A percentile compares a stretch with the other conserved stretches of the same genome.
Conservation (phyloP, 2,797 vertebrate species). For the Myotis pilosus region DNA sequence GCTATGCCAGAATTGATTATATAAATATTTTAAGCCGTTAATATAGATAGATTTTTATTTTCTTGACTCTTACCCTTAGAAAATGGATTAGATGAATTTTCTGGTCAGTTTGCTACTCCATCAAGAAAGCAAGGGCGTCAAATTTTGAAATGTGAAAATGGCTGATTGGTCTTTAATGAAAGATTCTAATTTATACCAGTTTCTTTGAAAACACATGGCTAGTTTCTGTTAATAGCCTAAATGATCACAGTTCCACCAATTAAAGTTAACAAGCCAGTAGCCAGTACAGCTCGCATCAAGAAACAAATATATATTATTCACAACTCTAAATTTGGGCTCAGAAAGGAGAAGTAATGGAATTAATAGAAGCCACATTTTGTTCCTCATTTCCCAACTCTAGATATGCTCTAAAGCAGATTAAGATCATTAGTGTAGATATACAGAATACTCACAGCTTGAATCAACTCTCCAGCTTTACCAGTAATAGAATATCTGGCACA, state of each 20-base stretch:
- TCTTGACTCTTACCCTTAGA: slow-evolving; percentile 60
- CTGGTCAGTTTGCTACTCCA: slow-evolving; percentile 68
- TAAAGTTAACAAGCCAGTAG: slow-evolving; percentile 66
- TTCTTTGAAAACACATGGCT: slow-evolving; percentile 73
- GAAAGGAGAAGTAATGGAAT: not conserved
- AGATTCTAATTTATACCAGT: slow-evolving; percentile 73
- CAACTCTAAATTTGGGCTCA: slow-evolving; percentile 10
- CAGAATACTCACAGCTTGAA: accelerated
- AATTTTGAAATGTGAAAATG: slow-evolving; percentile 71
- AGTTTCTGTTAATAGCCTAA: slow-evolving; percentile 72
- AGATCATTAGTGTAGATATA: not conserved
- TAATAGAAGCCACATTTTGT: slow-evolving; percentile 8
- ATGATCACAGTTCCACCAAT: slow-evolving; percentile 72
- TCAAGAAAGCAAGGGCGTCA: slow-evolving; percentile 64
- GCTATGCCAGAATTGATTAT: slow-evolving; percentile 64
- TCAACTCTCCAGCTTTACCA: not conserved
- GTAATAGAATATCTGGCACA: not conserved
- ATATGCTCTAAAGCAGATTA: slow-evolving; percentile 27
- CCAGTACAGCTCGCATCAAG: not conserved
- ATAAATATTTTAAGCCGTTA: slow-evolving; percentile 71
- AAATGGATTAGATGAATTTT: slow-evolving; percentile 73
- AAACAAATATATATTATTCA: slow-evolving; percentile 56
- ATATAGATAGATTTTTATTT: slow-evolving; percentile 68
- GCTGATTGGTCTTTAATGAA: slow-evolving; percentile 73
- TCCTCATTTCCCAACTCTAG: slow-evolving; percentile 23